Conservation (phyloP, 2,113 vertebrate genomes). For the Willisornis vidua region DNA sequence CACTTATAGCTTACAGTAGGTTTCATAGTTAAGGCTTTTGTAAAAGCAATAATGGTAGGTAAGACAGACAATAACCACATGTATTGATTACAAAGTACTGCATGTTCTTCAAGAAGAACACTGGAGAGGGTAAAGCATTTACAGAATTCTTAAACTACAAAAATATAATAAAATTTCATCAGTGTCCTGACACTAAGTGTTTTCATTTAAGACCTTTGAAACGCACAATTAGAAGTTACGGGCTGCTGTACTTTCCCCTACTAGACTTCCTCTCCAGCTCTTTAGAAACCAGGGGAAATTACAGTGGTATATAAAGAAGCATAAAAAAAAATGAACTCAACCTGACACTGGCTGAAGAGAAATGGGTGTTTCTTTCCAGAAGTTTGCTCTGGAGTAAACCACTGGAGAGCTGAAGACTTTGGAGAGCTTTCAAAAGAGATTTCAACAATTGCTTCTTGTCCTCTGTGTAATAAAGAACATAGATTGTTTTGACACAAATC, state of each 20-base stretch:
- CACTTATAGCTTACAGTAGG: neutral
- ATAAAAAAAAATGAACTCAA: constrained; percentile 32
- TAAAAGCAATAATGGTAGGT: neutral
- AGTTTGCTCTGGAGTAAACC: constrained; percentile 92
- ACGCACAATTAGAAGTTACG: neutral
- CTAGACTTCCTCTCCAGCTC: neutral
- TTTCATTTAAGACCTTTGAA: neutral
- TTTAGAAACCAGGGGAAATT: neutral
- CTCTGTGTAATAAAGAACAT: constrained; percentile 73
- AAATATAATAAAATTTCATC: neutral
- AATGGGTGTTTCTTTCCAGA: constrained; percentile 92
- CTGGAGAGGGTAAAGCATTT: neutral
- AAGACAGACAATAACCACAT: neutral
- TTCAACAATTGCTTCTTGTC: constrained; percentile 90
- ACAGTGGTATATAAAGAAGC: neutral
- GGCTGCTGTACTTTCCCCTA: neutral
- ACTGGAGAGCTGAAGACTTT: constrained; percentile 89
- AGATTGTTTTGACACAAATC: neutral
- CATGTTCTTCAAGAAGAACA: neutral
- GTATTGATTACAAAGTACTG: neutral
- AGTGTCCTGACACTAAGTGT: neutral
- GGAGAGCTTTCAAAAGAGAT: constrained; percentile 92
- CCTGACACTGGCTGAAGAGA: constrained; percentile 98
- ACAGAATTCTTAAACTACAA: neutral
- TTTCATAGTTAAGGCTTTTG: neutral